A percentile compares a stretch with the other conserved stretches of the same genome.
Evolutionary conservation across 2,888 invertebrate species (phyloP).

Genomic region (Andrena chrysosceles): DNA sequence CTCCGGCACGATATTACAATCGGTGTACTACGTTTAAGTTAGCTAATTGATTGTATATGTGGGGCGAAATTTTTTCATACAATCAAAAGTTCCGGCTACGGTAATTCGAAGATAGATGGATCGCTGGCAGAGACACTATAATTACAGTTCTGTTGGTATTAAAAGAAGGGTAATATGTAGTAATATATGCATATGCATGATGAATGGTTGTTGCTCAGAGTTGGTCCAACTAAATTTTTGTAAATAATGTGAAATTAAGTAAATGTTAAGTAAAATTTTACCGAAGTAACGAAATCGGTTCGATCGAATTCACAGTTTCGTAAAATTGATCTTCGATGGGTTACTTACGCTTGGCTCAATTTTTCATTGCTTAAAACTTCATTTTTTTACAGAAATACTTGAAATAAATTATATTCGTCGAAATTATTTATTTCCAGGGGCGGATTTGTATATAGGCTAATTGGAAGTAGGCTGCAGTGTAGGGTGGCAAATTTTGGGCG

Average conservation of each 20-base stretch:
- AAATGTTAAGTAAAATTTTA: not conserved
- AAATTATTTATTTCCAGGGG: too few relatives aligned
- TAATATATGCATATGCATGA: too few relatives aligned
- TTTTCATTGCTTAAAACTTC: not conserved
- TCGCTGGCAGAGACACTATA: not conserved
- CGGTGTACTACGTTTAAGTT: slow-evolving; percentile 19
- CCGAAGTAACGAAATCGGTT: too few relatives aligned
- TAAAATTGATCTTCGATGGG: not conserved
- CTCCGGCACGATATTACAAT: slow-evolving; percentile 18
- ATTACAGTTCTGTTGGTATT: not conserved
- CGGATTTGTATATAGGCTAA: too few relatives aligned
- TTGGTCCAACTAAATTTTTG: slow-evolving; percentile 8
- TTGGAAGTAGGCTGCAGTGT: too few relatives aligned
- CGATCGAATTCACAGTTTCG: not conserved
- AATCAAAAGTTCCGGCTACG: not conserved
- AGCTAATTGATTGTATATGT: slow-evolving; percentile 33
- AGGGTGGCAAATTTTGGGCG: too few relatives aligned
- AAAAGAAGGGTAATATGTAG: not conserved
- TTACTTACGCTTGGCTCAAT: too few relatives aligned
- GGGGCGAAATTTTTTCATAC: slow-evolving; percentile 2
- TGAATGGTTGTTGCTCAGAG: slow-evolving; percentile 1
- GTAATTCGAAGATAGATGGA: slow-evolving; percentile 32
- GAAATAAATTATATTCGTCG: too few relatives aligned
- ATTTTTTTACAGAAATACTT: not conserved
- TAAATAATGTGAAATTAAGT: not conserved